These are phyloP conservation scores for Recurvirostra avosetta DNA, from an alignment of 2,113 vertebrate genomes.

Conservation along the genomic window DNA sequence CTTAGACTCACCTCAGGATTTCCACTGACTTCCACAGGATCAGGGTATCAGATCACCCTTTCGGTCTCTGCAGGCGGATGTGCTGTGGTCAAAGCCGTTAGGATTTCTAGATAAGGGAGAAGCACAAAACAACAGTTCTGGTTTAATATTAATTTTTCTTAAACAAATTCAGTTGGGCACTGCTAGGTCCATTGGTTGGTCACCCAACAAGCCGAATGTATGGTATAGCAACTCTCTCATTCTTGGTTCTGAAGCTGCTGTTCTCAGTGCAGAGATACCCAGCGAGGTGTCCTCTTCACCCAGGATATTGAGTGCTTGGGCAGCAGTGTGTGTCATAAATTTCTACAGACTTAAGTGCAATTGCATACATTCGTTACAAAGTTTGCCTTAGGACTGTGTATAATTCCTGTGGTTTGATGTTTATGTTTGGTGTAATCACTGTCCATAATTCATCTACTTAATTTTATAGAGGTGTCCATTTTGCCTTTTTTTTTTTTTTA, in stretches of 20 bases:
- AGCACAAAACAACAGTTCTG: not conserved
- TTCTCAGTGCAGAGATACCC: not conserved
- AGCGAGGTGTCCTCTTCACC: not conserved
- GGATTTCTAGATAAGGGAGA: not conserved
- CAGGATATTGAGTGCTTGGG: not conserved
- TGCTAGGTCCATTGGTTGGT: not conserved
- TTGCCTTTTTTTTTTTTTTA: not conserved
- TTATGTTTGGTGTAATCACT: not conserved
- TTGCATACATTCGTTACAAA: not conserved
- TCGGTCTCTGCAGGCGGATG: not conserved
- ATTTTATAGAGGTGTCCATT: not conserved
- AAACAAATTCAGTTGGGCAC: not conserved
- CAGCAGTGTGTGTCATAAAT: not conserved
- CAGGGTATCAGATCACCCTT: not conserved
- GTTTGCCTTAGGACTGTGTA: slow-evolving; percentile 26
- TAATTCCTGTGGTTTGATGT: not conserved
- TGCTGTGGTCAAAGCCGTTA: not conserved
- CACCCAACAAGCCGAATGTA: not conserved
- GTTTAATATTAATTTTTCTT: not conserved
- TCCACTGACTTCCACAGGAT: not conserved
- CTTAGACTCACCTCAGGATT: not conserved
- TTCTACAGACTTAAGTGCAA: slow-evolving; percentile 9
- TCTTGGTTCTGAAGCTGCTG: not conserved
- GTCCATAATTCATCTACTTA: not conserved
- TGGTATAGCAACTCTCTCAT: not conserved